A percentile compares a stretch with the other conserved stretches of the same genome.
Conservation (phyloP, 2,797 vertebrate species). For the Lutra lutra region DNA sequence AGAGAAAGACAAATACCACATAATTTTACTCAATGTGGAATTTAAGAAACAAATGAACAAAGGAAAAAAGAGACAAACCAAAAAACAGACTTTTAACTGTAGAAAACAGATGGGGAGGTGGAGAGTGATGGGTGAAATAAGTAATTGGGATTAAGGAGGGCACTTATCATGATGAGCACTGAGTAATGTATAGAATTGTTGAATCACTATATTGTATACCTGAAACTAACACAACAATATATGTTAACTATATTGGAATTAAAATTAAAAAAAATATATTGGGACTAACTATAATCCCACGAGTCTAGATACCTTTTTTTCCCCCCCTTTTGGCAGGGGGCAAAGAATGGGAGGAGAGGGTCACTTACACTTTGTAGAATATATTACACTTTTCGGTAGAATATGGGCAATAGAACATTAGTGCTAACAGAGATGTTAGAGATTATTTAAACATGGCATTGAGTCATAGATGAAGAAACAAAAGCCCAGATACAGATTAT, state of each 20-base stretch:
- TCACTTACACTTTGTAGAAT: neutral
- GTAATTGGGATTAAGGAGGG: neutral
- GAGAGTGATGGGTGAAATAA: neutral
- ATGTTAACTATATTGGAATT: neutral
- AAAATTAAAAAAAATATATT: neutral
- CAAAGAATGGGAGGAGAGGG: neutral
- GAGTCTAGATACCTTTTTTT: neutral
- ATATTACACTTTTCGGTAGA: neutral
- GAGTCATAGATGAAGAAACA: constrained; percentile 30
- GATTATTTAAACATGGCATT: neutral
- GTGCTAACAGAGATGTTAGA: neutral
- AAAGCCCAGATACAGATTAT: neutral
- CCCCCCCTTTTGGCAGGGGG: neutral
- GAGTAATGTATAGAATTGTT: neutral
- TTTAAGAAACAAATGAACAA: neutral
- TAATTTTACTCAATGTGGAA: neutral
- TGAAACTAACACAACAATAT: neutral
- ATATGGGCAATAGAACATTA: neutral
- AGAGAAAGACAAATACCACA: neutral
- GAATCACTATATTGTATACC: neutral
- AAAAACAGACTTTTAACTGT: neutral
- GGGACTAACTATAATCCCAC: neutral
- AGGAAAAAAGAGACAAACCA: neutral
- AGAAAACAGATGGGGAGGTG: neutral
- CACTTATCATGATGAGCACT: neutral